Base-by-base conservation (phyloP, 1,140 invertebrate species). In the Megathymus violae region DNA sequence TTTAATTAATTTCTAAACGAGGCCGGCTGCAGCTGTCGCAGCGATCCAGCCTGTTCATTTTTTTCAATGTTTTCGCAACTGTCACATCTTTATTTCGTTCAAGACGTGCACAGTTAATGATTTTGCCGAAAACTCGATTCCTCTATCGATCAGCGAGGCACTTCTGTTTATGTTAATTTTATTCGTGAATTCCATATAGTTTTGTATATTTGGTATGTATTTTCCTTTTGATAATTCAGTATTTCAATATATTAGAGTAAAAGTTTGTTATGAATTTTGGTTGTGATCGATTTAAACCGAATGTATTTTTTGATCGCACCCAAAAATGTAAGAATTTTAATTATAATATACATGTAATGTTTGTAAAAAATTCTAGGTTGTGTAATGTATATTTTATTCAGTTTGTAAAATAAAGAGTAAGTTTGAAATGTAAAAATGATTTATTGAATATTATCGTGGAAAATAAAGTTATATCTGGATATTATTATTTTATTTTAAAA, bases 271-370 rank as follows among this genome's bases (percentile, higher is more conserved):
- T 34, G 46, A 51, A 71, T 83, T 87, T 87, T 89, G 85, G 83
- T 80, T 88, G 87, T 78, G 87, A 89, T 89, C 85, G 87, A 89
- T 77, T 73, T 76, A 65, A 72, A 78, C 14, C 43, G 38, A 19
- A 46, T 13, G 40, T 44, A 73, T 19, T 50, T 66, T 75, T 89
- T 89, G 86, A 89, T 89, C 86, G 83, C 86, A 83, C 75, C 85
- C 86, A 81, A 78, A 89, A 81, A 70, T 58, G 22, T 46, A 38
- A 47, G 16, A 51, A 25, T 13, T 64, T 67, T 59, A 66, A 72
- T 71, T 60, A 43, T 64, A 65, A 62, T 52, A 62, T 51, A 43
- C 62, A 65, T 60, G 52, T 76, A 68, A 68, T 62, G 61, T n/a
- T 58, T 62, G 64, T 73, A 66, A 66, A 66, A 71, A 64, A 34